Percentiles rank a stretch among this genome's conserved stretches.
phyloP scores from a whole-genome alignment of 2,888 invertebrate species.

The Polymixis lichenea region DNA sequence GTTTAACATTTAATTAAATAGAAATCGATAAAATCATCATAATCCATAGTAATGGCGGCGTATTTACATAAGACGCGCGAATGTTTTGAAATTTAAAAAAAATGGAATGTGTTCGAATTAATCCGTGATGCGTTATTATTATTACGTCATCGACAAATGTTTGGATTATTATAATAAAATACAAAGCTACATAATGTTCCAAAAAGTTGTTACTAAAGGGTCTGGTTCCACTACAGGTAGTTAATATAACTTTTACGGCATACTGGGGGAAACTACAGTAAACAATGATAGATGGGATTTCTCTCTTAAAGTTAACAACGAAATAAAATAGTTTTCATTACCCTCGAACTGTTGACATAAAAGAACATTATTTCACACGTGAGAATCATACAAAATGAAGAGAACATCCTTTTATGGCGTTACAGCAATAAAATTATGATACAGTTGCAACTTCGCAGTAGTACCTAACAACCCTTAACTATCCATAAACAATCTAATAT shows the following conservation, averaged over 20 bases:
- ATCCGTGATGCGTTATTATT: conserved; percentile 38
- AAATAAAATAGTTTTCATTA: conserved; percentile 51
- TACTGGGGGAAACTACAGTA: conserved; percentile 35
- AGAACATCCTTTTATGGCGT: conserved; percentile 19
- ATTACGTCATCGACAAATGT: conserved; percentile 48
- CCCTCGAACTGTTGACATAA: conserved; percentile 42
- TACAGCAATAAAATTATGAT: conserved; percentile 15
- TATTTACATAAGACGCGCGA: conserved; percentile 64
- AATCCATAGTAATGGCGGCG: conserved; percentile 67
- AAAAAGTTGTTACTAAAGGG: conserved; percentile 40
- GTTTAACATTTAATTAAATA: conserved; percentile 85
- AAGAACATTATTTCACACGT: conserved; percentile 38
- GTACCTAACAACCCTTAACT: conserved; percentile 27
- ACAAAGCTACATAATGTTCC: conserved; percentile 16
- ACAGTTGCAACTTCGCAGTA: conserved; percentile 14
- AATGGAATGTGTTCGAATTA: conserved; percentile 53
- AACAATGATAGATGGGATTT: conserved; percentile 59
- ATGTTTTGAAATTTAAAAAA: conserved; percentile 58
- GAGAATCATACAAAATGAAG: conserved; percentile 33
- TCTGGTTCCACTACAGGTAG: conserved; percentile 46
- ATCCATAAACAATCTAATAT: conserved; percentile 54
- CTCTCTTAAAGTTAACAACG: conserved; percentile 33
- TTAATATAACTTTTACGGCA: conserved; percentile 44
- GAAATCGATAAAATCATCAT: conserved; percentile 80
- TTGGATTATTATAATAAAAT: conserved; percentile 41